Evolutionary conservation across 2,888 invertebrate genomes (phyloP).

Genomic region (Agrochola lota): DNA sequence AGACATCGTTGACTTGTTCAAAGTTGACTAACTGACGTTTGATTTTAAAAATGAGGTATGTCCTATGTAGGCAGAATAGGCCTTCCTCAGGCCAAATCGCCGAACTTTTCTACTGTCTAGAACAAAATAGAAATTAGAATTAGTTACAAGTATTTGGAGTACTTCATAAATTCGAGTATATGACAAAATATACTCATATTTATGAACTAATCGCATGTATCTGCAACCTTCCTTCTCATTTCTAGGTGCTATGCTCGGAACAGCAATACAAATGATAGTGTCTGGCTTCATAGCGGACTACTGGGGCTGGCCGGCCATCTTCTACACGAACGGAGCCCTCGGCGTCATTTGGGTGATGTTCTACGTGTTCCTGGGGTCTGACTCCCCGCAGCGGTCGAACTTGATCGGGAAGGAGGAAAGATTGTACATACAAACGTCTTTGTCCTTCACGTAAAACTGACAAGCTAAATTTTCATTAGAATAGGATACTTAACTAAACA

Average conservation of each 20-base stretch:
- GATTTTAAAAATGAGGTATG: too few species aligned
- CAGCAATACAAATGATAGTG: conserved; percentile 89
- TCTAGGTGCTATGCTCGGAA: conserved; percentile 90
- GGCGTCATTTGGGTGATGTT: conserved; percentile 89
- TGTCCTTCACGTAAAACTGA: neutral
- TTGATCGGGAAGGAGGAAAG: conserved; percentile 92
- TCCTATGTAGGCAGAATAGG: neutral
- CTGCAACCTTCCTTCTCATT: conserved; percentile 28
- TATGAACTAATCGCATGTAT: neutral
- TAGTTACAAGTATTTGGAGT: neutral
- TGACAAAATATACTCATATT: neutral
- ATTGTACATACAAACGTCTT: conserved; percentile 91
- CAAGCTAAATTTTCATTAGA: neutral
- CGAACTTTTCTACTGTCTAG: too few species aligned
- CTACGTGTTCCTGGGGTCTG: conserved; percentile 91
- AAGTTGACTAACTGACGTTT: too few species aligned
- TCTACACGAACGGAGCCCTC: conserved; percentile 91
- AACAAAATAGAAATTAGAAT: too few species aligned
- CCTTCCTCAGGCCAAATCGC: neutral
- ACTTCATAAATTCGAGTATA: neutral
- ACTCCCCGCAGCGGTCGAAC: conserved; percentile 91
- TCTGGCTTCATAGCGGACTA: conserved; percentile 83
- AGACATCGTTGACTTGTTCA: too few species aligned
- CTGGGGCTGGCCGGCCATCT: conserved; percentile 93
- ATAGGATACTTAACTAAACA: neutral